These are phyloP conservation scores for Onchidella celtica DNA, from an alignment of 2,888 invertebrate genomes.

Conservation along the genomic window DNA sequence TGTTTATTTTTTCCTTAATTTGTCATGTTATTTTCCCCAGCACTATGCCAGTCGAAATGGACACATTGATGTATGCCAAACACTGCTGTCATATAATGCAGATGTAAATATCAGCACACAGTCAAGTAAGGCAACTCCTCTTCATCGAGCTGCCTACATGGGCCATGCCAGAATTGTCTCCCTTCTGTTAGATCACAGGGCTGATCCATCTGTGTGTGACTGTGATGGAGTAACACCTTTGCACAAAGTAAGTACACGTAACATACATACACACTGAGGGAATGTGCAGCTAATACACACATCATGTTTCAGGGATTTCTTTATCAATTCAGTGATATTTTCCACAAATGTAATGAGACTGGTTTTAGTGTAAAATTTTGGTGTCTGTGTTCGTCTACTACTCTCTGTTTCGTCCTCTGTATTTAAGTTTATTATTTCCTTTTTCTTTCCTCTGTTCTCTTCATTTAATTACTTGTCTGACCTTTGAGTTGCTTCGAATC, in stretches of 20 bases:
- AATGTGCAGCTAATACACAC: too few relatives aligned
- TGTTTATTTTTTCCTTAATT: too few relatives aligned
- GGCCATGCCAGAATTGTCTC: conserved; percentile 85
- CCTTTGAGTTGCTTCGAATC: too few relatives aligned
- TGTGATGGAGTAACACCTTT: conserved; percentile 90
- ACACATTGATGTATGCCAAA: conserved; percentile 86
- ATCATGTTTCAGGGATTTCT: too few relatives aligned
- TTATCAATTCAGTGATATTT: too few relatives aligned
- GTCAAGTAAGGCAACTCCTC: conserved; percentile 88
- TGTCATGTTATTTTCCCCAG: too few relatives aligned
- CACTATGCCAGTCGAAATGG: conserved; percentile 94
- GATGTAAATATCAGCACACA: conserved; percentile 88
- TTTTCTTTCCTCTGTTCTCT: too few relatives aligned
- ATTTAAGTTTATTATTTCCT: too few relatives aligned
- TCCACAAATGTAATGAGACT: neutral
- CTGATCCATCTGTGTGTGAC: conserved; percentile 85
- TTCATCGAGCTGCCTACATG: conserved; percentile 90
- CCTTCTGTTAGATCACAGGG: conserved; percentile 82
- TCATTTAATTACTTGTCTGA: too few relatives aligned
- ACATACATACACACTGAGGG: neutral
- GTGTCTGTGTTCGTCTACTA: too few relatives aligned
- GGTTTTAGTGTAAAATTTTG: neutral
- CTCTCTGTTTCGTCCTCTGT: too few relatives aligned
- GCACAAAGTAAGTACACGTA: conserved; percentile 84
- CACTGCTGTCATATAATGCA: conserved; percentile 87